A percentile compares a stretch with the other conserved stretches of the same genome.
Evolutionary conservation across 2,888 invertebrate species (phyloP).

Genomic region (Xestobium rufovillosum): DNA sequence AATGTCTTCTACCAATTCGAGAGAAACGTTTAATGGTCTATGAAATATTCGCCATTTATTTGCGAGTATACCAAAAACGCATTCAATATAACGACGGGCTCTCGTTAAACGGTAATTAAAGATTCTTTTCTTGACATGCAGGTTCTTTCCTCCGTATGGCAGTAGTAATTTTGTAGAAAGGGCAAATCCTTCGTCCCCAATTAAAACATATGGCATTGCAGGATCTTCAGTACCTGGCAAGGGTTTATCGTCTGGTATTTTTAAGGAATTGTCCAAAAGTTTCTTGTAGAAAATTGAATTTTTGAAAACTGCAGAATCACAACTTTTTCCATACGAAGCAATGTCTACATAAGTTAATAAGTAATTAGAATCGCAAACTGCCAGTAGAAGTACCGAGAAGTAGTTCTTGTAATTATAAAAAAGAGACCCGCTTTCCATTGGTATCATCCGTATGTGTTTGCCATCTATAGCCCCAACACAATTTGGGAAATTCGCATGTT

Average conservation of each 20-base stretch:
- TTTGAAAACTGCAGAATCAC: slow-evolving; percentile 14
- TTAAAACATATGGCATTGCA: slow-evolving; percentile 19
- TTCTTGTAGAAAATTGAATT: slow-evolving; percentile 24
- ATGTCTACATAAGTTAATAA: slow-evolving; percentile 28
- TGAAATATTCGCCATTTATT: slow-evolving; percentile 33
- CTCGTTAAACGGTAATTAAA: slow-evolving; percentile 28
- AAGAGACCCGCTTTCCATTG: slow-evolving; percentile 27
- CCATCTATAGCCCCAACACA: too few species aligned
- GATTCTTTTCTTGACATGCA: slow-evolving; percentile 23
- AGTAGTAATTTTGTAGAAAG: slow-evolving; percentile 24
- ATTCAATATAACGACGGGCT: slow-evolving; percentile 30
- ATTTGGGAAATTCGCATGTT: slow-evolving; percentile 30
- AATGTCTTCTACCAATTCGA: too few species aligned
- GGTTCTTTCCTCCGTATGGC: slow-evolving; percentile 27
- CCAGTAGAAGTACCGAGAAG: slow-evolving; percentile 29
- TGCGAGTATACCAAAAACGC: slow-evolving; percentile 32
- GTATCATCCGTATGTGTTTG: slow-evolving; percentile 27
- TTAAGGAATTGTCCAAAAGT: slow-evolving; percentile 23
- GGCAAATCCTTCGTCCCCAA: slow-evolving; percentile 29
- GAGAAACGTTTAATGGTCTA: too few species aligned
- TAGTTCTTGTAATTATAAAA: slow-evolving; percentile 28
- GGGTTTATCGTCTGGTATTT: slow-evolving; percentile 25
- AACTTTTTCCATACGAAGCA: slow-evolving; percentile 27
- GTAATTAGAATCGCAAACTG: slow-evolving; percentile 28
- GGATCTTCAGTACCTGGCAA: not conserved